Base-by-base conservation (phyloP, 2,888 invertebrate genomes). In the Panzeria rudis region DNA sequence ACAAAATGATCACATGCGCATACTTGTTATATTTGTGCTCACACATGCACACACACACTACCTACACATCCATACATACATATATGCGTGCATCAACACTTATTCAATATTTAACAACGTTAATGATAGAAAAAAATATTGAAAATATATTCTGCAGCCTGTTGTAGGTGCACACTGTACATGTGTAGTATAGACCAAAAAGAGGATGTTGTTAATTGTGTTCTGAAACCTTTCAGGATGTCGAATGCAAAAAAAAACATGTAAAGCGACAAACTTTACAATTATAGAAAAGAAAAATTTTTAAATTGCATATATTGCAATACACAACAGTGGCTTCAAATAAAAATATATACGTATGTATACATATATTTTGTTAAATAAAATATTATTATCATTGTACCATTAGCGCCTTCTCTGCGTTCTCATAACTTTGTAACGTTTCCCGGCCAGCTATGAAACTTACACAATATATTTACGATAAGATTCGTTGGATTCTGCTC, bases 91-190 rank as follows among this genome's bases (percentile, higher is more conserved):
- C 61, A 61, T 69, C 50, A 76, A 41, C 52, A 61, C 29, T 62
- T 79, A 41, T 79, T 79, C 20, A 79, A 79, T 62, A 66, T 72
- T 80, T 80, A 69, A 72, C 71, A 79, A 35, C 23, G 44, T 54
- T 80, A 72, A 72, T 72, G 54, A 72, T 64, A 72, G 35, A 64
- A 38, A 72, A 72, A 72, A 80, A 78, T 61, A 69, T 66, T 47
- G 32, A 38, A 78, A 52, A 52, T 41, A 17, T 41, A 61, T 41
- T 15, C 54, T 44, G 50, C 8, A 29, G 35, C 44, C 61, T 41
- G 32, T 59, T 56, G 20, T 4, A 35, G 38, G 44, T 25, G 3
- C 17, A 2, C 7, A 13, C 29, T 13, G n/a, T 7, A 25, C 15
- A 29, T 15, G 17, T 23, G 25, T 41, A 17, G 15, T 29, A 47